Base-by-base conservation (phyloP, 2,797 vertebrate genomes). In the Glossophaga mutica region DNA sequence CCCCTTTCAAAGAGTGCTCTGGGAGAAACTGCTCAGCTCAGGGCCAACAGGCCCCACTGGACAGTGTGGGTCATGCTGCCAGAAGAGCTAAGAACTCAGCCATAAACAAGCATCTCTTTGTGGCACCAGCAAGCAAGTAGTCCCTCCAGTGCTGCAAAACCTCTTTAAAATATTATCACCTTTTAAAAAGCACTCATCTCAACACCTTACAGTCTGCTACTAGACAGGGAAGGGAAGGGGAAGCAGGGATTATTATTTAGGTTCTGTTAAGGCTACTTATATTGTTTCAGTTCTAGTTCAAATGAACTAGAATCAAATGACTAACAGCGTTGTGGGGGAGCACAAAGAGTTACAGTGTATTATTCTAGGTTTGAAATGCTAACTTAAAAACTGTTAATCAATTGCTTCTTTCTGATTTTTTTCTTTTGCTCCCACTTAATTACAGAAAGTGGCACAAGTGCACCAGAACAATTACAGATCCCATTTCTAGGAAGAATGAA, bases 271-370 rank as follows among this genome's bases (percentile, higher is more conserved):
- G 88, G 55, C 83, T 92, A 86, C 42, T 78, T 83, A 76, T 34
- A 12, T 89, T 3, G 57, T 77, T 97, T 76, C 65, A 90, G 94
- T 97, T 97, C 48, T 65, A 95, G 59, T 85, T 37, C 71, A 90
- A 97, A 95, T 94, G 77, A 97, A 96, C 29, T 70, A 92, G 48
- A 97, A 97, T 82, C 92, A 96, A 97, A 82, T 90, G 94, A 96
- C 85, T 96, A 94, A 96, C 92, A 55, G 97, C 88, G 94, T 24
- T 97, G 96, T 95, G 95, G 92, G 70, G 86, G 19, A 92, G 1
- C 22, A 85, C 48, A 89, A 68, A 77, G 87, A 90, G 70, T 37
- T 95, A 50, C 94, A 91, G 1, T 48, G 78, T 48, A 46, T n/a
- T 48, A 52, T 21, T 71, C 65, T 1, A 88, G 37, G 44, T 91